phyloP scores from a whole-genome alignment of 2,113 vertebrate genomes.

The Galeopterus variegatus region DNA sequence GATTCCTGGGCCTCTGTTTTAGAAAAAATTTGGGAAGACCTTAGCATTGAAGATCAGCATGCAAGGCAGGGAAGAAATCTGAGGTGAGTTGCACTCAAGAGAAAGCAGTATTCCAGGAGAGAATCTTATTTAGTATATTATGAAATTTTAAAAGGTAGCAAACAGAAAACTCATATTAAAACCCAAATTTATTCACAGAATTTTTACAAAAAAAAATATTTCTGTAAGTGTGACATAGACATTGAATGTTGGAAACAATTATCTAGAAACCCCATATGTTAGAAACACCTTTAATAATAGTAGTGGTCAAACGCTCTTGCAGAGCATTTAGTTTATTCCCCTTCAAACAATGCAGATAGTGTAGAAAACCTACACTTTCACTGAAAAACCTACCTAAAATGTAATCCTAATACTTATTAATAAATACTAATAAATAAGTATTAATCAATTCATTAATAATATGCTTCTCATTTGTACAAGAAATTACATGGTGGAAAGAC shows the following conservation, averaged over 20 bases:
- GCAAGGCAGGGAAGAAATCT: not conserved
- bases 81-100: constrained; percentile 52
- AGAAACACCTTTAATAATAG: not conserved
- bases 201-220: not conserved
- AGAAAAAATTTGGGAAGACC: constrained; percentile 31
- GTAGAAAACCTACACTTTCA: not conserved
- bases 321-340: not conserved
- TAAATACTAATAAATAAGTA: not conserved
- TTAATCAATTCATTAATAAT: not conserved
- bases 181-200: not conserved
- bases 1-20: constrained; percentile 44
- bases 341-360: not conserved
- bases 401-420: not conserved
- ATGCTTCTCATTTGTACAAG: constrained; percentile 36
- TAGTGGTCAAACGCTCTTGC: not conserved
- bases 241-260: not conserved
- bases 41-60: not conserved
- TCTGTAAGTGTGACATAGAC: not conserved
- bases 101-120: not conserved
- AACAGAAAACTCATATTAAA: not conserved
- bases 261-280: not conserved
- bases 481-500: not conserved
- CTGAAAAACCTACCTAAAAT: not conserved
- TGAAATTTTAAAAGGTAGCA: constrained; percentile 7
- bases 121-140: not conserved